Conservation (phyloP, 2,113 vertebrate genomes). For the Tautogolabrus adspersus region DNA sequence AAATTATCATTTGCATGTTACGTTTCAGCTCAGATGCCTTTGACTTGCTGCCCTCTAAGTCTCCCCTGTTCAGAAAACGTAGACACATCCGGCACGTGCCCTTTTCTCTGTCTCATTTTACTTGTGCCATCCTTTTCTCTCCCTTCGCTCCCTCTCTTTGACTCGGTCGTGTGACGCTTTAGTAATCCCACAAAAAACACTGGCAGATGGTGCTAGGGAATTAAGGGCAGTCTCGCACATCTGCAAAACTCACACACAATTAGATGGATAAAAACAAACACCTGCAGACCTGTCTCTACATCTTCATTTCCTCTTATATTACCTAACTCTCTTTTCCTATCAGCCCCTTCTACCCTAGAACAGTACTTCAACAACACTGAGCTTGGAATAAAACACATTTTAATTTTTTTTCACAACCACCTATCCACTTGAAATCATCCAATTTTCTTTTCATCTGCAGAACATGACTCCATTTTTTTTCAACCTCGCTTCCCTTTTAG, state of each 20-base stretch:
- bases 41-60: background rate
- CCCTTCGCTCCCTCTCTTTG: constrained; percentile 30
- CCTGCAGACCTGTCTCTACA: constrained; percentile 12
- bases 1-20: no score
- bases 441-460: constrained; percentile 35
- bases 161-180: constrained; percentile 36
- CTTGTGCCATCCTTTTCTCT: constrained; percentile 12
- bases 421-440: constrained; percentile 31
- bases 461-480: background rate
- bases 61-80: background rate
- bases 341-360: background rate
- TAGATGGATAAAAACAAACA: constrained; percentile 14
- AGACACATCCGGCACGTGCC: background rate
- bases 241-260: constrained; percentile 31
- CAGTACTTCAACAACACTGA: background rate
- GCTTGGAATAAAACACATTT: constrained; percentile 39
- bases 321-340: background rate
- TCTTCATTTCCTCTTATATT: constrained; percentile 22
- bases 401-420: constrained; percentile 46
- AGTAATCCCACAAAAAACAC: constrained; percentile 61
- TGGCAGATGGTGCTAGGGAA: constrained; percentile 61
- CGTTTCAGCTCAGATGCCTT: background rate
- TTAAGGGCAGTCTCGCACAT: constrained; percentile 51
- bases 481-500: background rate
- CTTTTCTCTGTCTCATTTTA: constrained; percentile 33